These are phyloP conservation scores for Metopia argyrocephala DNA, from an alignment of 2,888 invertebrate genomes.

Conservation along the genomic window DNA sequence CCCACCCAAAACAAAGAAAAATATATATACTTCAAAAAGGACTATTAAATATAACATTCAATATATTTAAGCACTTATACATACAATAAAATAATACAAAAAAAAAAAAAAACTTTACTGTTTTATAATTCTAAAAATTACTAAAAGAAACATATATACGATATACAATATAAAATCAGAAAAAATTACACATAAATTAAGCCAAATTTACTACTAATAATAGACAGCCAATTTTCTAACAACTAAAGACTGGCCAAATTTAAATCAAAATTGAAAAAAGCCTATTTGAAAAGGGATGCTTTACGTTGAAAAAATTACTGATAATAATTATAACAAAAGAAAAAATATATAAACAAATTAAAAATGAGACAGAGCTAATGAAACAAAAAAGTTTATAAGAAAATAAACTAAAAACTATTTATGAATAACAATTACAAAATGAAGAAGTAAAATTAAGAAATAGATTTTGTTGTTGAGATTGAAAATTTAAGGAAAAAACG, in stretches of 20 bases:
- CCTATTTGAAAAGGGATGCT: constrained; percentile 52
- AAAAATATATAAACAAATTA: constrained; percentile 13
- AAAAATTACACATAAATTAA: constrained; percentile 46
- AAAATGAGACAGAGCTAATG: constrained; percentile 49
- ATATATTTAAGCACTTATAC: too few relatives aligned
- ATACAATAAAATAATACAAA: not conserved
- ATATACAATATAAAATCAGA: not conserved
- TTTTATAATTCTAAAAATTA: not conserved
- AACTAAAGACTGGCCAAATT: constrained; percentile 44
- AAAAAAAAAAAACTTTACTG: constrained; percentile 4
- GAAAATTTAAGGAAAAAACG: constrained; percentile 70
- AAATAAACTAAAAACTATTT: constrained; percentile 50
- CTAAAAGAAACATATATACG: not conserved
- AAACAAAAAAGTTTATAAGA: constrained; percentile 44
- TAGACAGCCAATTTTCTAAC: constrained; percentile 54
- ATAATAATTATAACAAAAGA: constrained; percentile 27
- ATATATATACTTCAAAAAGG: too few relatives aligned
- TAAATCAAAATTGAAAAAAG: constrained; percentile 27
- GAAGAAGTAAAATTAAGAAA: constrained; percentile 38
- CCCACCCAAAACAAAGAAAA: too few relatives aligned
- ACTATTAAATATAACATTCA: too few relatives aligned
- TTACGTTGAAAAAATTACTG: constrained; percentile 29
- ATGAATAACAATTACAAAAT: constrained; percentile 69
- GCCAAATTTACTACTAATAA: constrained; percentile 57
- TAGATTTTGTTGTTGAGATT: constrained; percentile 52